phyloP scores from a whole-genome alignment of 2,888 invertebrate genomes.

The Diarsia dahlii region DNA sequence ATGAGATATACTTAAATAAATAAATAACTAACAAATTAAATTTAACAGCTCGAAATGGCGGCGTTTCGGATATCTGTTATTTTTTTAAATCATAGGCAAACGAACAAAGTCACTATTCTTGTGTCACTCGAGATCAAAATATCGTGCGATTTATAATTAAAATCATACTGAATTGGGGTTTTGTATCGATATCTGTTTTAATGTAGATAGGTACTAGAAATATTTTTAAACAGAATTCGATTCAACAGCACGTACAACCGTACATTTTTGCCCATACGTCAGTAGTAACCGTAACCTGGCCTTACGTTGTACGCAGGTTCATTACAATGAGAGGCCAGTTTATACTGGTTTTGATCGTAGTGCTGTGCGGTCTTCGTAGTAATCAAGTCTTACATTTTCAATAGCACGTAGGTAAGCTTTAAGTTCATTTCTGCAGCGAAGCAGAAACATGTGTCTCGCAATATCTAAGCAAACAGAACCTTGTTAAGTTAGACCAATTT shows the following conservation, averaged over 20 bases:
- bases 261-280: background rate
- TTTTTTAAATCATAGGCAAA: no score
- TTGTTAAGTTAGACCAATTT: constrained; percentile 70
- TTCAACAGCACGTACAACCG: constrained; percentile 7
- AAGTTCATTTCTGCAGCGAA: background rate
- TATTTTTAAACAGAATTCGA: background rate
- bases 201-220: no score
- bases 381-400: background rate
- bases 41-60: no score
- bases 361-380: background rate
- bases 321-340: background rate
- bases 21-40: no score
- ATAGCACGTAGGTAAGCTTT: background rate
- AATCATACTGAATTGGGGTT: no score
- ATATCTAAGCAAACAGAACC: constrained; percentile 63
- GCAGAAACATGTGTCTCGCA: constrained; percentile 40
- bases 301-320: background rate
- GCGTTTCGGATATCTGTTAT: no score
- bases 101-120: no score
- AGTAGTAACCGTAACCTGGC: background rate
- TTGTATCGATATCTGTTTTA: no score
- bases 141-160: no score
- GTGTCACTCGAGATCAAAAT: no score
- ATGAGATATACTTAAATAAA: no score
- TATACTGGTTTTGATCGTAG: background rate